Evolutionary conservation across 2,113 vertebrate species (phyloP), one percentile per base, ranked within the genome.

Genomic region (Condylura cristata): DNA sequence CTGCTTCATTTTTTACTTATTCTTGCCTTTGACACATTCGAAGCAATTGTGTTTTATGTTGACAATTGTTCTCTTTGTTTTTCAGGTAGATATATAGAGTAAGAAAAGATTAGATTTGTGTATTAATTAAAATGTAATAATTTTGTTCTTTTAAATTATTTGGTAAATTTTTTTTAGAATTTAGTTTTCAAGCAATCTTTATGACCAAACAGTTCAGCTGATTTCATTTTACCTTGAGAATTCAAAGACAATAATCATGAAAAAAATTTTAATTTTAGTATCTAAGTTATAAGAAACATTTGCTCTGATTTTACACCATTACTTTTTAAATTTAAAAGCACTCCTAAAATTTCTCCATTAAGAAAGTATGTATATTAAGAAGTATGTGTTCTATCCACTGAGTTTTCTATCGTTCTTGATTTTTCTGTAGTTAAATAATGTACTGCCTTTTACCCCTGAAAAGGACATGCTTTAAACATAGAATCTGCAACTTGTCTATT

Each of bases 281-380:
- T 94, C 28, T 75, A 84, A 86, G 30, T 53, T 79, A 66, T 41
- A 56, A 48, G 83, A 70, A 90, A 8, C 51, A 61, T 87, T 90
- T 90, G 12, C 32, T 89, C 32, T 88, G 32, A 72, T 90, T 92
- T 93, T 93, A 71, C 24, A 93, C 93, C 2, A 76, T 93, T 93
- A 81, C 28, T 70, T 74, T 82, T 87, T 80, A 34, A 34, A 46
- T 85, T 65, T 63, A 89, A 61, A 70, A 74, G 60, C 28, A 26
- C 5, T 72, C 1, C 1, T 66, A n/a, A 95, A 93, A 60, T 84
- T 6, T 22, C 17, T 34, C 26, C 61, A 66, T 92, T 93, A 88
- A 89, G 95, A 65, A 93, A 78, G 34, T 26, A 22, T 76, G 20
- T 6, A n/a, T 86, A 2, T 81, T 71, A 80, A 75, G 22, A 56